Conservation (phyloP, 2,113 vertebrate genomes). For the Axis porcinus region DNA sequence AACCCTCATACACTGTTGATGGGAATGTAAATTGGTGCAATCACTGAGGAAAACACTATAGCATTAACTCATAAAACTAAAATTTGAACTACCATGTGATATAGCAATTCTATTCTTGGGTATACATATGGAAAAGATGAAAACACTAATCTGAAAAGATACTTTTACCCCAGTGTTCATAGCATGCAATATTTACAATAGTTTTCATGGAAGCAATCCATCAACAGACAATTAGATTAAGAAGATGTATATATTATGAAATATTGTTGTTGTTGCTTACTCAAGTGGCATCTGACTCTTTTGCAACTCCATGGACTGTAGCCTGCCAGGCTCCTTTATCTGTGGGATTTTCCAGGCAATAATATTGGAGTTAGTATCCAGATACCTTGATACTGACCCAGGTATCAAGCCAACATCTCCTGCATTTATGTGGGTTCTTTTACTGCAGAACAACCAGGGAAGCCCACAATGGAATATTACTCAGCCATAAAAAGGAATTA, state of each 20-base stretch:
- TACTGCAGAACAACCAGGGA: background rate
- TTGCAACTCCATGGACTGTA: background rate
- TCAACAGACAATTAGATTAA: background rate
- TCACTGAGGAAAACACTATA: background rate
- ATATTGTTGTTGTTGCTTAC: background rate
- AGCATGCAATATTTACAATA: background rate
- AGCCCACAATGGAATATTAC: background rate
- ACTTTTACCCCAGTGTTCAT: background rate
- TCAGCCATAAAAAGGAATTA: background rate
- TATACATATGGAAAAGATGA: background rate
- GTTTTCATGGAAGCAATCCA: background rate
- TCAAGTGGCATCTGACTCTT: background rate
- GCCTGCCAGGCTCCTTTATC: background rate
- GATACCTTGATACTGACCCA: background rate
- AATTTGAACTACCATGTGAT: background rate
- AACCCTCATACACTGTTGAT: background rate
- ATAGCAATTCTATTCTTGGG: background rate
- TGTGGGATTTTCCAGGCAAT: background rate
- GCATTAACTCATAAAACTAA: background rate
- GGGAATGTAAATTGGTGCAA: background rate
- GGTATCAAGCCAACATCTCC: background rate
- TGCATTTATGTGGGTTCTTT: background rate
- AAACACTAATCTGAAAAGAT: background rate
- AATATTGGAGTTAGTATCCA: background rate
- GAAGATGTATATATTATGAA: background rate